Conservation (phyloP, 2,888 invertebrate genomes). For the Carterocephalus palaemon region DNA sequence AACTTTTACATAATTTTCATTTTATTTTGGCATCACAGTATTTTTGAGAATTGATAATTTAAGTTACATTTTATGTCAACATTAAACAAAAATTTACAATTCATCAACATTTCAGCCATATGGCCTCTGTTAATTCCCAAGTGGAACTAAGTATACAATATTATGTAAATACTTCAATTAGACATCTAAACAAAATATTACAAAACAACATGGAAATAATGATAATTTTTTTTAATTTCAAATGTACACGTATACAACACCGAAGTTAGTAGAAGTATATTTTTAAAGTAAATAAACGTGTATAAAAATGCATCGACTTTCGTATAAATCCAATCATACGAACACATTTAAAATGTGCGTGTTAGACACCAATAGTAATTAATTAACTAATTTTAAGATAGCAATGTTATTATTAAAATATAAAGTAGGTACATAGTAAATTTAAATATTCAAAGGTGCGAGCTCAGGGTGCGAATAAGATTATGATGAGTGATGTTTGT, state of each 20-base stretch:
- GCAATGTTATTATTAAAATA: conserved; percentile 18
- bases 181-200: too few species aligned
- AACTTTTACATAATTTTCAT: conserved; percentile 60
- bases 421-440: conserved; percentile 20
- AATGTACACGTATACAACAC: too few species aligned
- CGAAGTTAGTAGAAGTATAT: too few species aligned
- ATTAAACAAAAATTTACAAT: conserved; percentile 31
- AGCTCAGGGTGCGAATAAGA: conserved; percentile 15
- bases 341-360: conserved; percentile 19
- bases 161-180: too few species aligned
- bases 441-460: conserved; percentile 16
- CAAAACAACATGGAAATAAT: too few species aligned
- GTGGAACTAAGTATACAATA: conserved; percentile 1
- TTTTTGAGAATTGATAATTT: conserved; percentile 43
- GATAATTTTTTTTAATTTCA: too few species aligned
- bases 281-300: conserved; percentile 9
- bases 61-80: conserved; percentile 30
- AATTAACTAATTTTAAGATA: conserved; percentile 14
- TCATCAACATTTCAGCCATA: not conserved
- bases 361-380: conserved; percentile 11
- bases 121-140: not conserved
- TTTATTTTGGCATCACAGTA: conserved; percentile 74
- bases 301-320: conserved; percentile 13
- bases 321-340: conserved; percentile 7
- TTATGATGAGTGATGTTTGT: conserved; percentile 15